phyloP scores from a whole-genome alignment of 92 coral and sea anemone species.

The Heliopora coerulea region DNA sequence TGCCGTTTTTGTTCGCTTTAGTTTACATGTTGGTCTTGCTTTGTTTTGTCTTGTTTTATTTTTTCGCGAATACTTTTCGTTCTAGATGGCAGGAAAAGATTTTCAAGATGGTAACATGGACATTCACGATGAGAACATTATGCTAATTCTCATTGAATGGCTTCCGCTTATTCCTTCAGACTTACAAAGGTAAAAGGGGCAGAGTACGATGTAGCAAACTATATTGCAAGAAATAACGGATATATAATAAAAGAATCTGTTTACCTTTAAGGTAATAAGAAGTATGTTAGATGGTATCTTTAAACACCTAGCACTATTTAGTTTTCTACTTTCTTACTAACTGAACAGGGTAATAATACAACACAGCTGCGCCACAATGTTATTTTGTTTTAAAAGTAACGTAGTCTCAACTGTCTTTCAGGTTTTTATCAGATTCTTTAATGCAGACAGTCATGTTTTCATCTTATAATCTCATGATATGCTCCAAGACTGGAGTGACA shows the following conservation, averaged over 20 bases:
- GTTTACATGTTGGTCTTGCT: no score
- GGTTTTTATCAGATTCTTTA: conserved; percentile 25
- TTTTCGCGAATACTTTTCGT: neutral
- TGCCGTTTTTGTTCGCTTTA: no score
- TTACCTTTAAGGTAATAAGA: no score
- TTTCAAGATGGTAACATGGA: conserved; percentile 52
- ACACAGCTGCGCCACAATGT: no score
- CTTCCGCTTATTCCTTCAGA: conserved; percentile 55
- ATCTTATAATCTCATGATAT: conserved; percentile 28
- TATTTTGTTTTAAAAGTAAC: neutral
- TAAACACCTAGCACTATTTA: no score
- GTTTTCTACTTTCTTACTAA: no score
- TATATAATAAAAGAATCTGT: no score
- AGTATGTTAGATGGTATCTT: no score
- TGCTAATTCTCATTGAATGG: conserved; percentile 75
- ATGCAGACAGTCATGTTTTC: conserved; percentile 35
- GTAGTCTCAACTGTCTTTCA: neutral
- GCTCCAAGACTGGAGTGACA: conserved; percentile 19
- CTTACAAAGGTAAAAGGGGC: conserved; percentile 59
- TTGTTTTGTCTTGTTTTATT: neutral
- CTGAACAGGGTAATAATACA: no score
- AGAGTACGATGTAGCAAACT: no score
- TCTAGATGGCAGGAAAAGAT: conserved; percentile 33
- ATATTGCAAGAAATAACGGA: no score
- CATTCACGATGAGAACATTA: conserved; percentile 76